Conservation (phyloP, 2,888 invertebrate genomes). For the Sympetrum striolatum region DNA sequence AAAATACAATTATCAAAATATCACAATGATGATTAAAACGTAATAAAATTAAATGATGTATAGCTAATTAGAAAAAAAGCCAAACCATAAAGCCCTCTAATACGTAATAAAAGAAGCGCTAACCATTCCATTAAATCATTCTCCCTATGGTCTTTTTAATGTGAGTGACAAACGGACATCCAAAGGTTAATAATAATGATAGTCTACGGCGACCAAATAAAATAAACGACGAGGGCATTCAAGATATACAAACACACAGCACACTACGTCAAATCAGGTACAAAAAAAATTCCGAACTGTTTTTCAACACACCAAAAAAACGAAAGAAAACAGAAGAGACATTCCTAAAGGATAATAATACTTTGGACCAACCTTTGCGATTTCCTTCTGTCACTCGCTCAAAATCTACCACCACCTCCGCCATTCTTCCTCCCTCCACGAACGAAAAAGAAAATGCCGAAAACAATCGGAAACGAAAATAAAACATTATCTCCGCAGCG, state of each 20-base stretch:
- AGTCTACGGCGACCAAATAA: background rate
- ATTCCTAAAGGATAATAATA: background rate
- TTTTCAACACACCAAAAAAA: background rate
- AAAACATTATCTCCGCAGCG: background rate
- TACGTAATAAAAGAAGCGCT: slow-evolving; percentile 47
- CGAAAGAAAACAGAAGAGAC: background rate
- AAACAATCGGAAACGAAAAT: background rate
- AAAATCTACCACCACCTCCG: background rate
- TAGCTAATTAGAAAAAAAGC: slow-evolving; percentile 13
- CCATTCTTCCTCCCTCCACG: background rate
- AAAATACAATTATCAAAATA: too few relatives aligned
- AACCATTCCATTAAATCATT: slow-evolving; percentile 47
- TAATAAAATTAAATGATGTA: too few relatives aligned
- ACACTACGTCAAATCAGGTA: background rate
- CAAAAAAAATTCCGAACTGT: background rate
- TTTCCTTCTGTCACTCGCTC: slow-evolving; percentile 16
- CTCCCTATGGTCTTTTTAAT: background rate
- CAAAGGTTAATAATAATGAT: slow-evolving; percentile 26
- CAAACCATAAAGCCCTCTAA: slow-evolving; percentile 45
- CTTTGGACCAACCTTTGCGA: slow-evolving; percentile 12
- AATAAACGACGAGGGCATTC: background rate
- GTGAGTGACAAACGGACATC: slow-evolving; percentile 26
- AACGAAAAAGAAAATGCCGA: background rate
- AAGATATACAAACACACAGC: background rate
- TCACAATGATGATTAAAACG: too few relatives aligned